Evolutionary conservation across 2,888 invertebrate species (phyloP).

Genomic region (Nasonovia ribisnigri): DNA sequence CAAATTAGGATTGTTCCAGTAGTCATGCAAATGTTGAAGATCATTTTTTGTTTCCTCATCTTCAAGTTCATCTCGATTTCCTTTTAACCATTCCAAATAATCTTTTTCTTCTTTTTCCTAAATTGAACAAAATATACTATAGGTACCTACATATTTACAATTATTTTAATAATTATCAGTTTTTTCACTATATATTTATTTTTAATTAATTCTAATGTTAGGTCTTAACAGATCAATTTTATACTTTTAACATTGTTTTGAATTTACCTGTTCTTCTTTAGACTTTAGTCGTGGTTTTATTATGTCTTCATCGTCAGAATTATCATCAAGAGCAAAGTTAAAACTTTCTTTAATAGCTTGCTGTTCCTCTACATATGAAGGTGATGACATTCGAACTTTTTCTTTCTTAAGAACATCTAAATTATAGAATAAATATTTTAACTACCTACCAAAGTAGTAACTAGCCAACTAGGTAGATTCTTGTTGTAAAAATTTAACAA

Average conservation of each 20-base stretch:
- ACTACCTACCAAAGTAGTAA: background rate
- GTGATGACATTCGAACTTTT: slow-evolving; percentile 67
- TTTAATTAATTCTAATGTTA: background rate
- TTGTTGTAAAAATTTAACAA: background rate
- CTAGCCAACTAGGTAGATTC: background rate
- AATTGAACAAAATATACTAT: slow-evolving; percentile 25
- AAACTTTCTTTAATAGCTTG: slow-evolving; percentile 77
- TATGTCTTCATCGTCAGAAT: slow-evolving; percentile 73
- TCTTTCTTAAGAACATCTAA: slow-evolving; percentile 66
- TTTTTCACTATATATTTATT: background rate
- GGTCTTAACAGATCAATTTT: background rate
- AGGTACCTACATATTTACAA: background rate
- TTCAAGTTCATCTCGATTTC: slow-evolving; percentile 76
- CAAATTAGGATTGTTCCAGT: slow-evolving; percentile 87
- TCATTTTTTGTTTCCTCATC: slow-evolving; percentile 76
- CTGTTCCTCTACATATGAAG: slow-evolving; percentile 79
- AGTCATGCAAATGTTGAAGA: slow-evolving; percentile 82
- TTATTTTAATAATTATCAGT: background rate
- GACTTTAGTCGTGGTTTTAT: slow-evolving; percentile 72
- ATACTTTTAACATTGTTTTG: background rate
- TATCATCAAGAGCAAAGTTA: slow-evolving; percentile 72
- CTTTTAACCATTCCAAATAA: slow-evolving; percentile 85
- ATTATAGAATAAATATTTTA: slow-evolving; percentile 65
- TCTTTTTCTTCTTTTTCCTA: slow-evolving; percentile 73
- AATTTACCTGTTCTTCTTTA: slow-evolving; percentile 71